A percentile compares a stretch with the other conserved stretches of the same genome.
These are phyloP conservation scores for Erannis defoliaria DNA, from an alignment of 2,888 invertebrate genomes.

Conservation along the genomic window DNA sequence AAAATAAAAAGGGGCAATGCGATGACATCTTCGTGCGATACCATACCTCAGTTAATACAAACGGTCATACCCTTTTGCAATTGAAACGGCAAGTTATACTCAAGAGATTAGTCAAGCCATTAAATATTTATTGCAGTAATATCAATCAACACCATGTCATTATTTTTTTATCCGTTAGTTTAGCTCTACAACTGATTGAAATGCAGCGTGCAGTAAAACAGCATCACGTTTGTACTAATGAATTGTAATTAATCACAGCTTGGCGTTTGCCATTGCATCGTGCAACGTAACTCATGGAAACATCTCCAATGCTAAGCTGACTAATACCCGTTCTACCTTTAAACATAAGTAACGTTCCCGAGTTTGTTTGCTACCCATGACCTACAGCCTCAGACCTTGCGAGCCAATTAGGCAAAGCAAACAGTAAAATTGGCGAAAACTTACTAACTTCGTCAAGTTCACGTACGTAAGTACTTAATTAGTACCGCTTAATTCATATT, in stretches of 20 bases:
- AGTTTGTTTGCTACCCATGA: slow-evolving; percentile 67
- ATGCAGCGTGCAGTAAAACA: slow-evolving; percentile 35
- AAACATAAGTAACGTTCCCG: slow-evolving; percentile 58
- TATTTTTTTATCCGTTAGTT: slow-evolving; percentile 2
- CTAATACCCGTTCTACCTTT: slow-evolving; percentile 9
- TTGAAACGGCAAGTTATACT: background rate
- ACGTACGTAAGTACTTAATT: slow-evolving; percentile 18
- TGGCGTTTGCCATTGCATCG: slow-evolving; percentile 58
- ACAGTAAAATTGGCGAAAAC: slow-evolving; percentile 56
- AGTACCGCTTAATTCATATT: slow-evolving; percentile 17
- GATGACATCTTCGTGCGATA: slow-evolving; percentile 54
- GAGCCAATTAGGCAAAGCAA: slow-evolving; percentile 58
- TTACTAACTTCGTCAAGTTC: slow-evolving; percentile 42
- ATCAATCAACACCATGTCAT: background rate
- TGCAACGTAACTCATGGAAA: slow-evolving; percentile 49
- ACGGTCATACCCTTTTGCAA: background rate
- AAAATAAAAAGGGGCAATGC: slow-evolving; percentile 51
- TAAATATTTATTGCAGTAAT: slow-evolving; percentile 22
- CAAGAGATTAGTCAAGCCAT: background rate
- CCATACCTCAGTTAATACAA: background rate
- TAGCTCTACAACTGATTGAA: slow-evolving; percentile 29
- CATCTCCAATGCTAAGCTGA: slow-evolving; percentile 27
- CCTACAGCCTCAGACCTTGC: slow-evolving; percentile 62
- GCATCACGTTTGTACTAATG: slow-evolving; percentile 41
- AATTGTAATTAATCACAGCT: slow-evolving; percentile 57